Evolutionary conservation across 2,113 vertebrate genomes (phyloP).

Genomic region (Trachemys scripta): DNA sequence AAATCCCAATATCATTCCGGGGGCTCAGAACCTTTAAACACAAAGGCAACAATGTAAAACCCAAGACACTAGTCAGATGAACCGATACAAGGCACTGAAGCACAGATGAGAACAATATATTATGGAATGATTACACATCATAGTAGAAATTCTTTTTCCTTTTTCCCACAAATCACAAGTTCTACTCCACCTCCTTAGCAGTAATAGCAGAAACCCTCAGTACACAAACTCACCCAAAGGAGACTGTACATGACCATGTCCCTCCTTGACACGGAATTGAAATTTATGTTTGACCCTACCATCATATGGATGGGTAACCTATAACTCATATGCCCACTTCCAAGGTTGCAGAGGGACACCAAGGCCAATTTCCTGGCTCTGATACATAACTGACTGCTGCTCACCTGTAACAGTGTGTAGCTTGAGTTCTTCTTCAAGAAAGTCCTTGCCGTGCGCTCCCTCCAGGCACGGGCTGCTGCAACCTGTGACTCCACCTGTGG

Average conservation of each 20-base stretch:
- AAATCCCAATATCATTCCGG: constrained; percentile 94
- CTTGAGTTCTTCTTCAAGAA: constrained; percentile 99
- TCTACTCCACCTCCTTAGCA: background rate
- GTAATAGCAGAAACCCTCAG: background rate
- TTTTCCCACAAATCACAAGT: background rate
- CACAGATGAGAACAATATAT: background rate
- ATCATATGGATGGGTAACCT: background rate
- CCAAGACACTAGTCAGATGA: background rate
- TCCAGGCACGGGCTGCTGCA: constrained; percentile 93
- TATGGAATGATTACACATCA: background rate
- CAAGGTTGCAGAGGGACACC: fast-evolving
- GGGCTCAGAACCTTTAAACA: constrained; percentile 93
- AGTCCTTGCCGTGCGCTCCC: constrained; percentile 94
- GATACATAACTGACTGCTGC: background rate
- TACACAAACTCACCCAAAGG: background rate
- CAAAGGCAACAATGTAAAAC: background rate
- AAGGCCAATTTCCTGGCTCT: background rate
- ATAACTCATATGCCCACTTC: background rate
- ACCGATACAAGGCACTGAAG: background rate
- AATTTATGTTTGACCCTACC: background rate
- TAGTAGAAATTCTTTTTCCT: background rate
- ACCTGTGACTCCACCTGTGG: constrained; percentile 97
- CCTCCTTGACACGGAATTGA: background rate
- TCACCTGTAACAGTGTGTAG: constrained; percentile 93
- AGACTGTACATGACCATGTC: background rate